Evolutionary conservation across 30 jellyfish, hydroid and myxozoan genomes (phyloP).

Genomic region (Catostylus mosaicus): DNA sequence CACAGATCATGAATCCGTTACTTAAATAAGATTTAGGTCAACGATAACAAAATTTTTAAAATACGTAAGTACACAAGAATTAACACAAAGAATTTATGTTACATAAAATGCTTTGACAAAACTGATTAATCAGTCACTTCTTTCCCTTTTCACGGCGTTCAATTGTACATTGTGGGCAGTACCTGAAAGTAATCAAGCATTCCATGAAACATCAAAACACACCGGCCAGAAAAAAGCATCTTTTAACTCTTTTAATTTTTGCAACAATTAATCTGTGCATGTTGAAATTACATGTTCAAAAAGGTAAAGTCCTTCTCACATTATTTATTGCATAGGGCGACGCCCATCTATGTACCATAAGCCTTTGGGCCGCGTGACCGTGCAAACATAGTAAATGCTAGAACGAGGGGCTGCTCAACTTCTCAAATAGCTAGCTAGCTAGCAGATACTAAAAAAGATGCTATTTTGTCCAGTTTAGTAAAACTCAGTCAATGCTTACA

Average conservation of each 20-base stretch:
- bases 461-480: background rate
- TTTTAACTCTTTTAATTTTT: no score
- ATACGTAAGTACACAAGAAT: background rate
- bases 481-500: background rate
- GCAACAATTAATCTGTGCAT: no score
- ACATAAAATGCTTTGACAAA: background rate
- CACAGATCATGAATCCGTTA: no score
- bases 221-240: no score
- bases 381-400: no score
- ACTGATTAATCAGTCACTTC: background rate
- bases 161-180: slow-evolving; percentile 88
- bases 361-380: no score
- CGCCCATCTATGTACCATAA: no score
- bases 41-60: background rate
- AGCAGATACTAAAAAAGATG: background rate
- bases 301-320: no score
- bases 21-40: no score
- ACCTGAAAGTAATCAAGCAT: slow-evolving; percentile 39
- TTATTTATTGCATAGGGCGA: no score
- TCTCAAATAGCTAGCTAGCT: background rate
- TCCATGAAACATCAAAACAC: no score
- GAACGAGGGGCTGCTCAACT: background rate
- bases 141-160: slow-evolving; percentile 81
- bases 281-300: no score
- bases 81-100: background rate